Base-by-base conservation (phyloP, 2,888 invertebrate species). In the Chironomus riparius region DNA sequence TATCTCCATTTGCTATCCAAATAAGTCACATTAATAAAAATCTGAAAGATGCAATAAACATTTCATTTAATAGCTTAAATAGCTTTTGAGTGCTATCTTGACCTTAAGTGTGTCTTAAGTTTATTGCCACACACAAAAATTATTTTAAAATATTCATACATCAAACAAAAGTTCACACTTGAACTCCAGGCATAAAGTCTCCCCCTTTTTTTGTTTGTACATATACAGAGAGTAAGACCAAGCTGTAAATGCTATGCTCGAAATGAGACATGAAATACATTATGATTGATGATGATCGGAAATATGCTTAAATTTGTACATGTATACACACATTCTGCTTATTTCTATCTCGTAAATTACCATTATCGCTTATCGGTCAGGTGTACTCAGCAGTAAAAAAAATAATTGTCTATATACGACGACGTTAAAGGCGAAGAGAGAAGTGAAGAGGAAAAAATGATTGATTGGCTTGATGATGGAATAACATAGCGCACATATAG, bases 351-450 rank as follows among this genome's bases (percentile, higher is more conserved):
- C 56, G 65, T 65, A 24, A 24, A 68, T 38, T n/a, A 47, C 74
- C 62, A 72, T 61, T 72, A 74, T 74, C 68, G 74, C 74, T 74
- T 74, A 74, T 74, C 74, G 74, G 74, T 74, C 74, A 74, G 74
- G 74, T 74, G 74, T 74, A 74, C 62, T 74, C 74, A 74, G 47
- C 74, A 74, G 72, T 72, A 72, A 72, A 72, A 68, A 18, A 68
- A 15, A 68, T 28, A 68, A 38, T 68, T 47, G 68, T 21, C 12
- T 38, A 10, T 38, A 15, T 68, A 18, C 21, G 65, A n/a, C 18
- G 21, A 24, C 21, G 65, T 12, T 24, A 24, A 65, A 65, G 21
- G 4, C 65, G 65, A 65, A 7, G 56, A 56, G 56, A 56, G 18
- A n/a, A 56, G 56, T 18, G 18, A 18, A 15, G 28, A 56, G 24